These are phyloP conservation scores for Caenorhabditis sp. DNA, from an alignment of 2,888 invertebrate genomes.

Conservation along the genomic window DNA sequence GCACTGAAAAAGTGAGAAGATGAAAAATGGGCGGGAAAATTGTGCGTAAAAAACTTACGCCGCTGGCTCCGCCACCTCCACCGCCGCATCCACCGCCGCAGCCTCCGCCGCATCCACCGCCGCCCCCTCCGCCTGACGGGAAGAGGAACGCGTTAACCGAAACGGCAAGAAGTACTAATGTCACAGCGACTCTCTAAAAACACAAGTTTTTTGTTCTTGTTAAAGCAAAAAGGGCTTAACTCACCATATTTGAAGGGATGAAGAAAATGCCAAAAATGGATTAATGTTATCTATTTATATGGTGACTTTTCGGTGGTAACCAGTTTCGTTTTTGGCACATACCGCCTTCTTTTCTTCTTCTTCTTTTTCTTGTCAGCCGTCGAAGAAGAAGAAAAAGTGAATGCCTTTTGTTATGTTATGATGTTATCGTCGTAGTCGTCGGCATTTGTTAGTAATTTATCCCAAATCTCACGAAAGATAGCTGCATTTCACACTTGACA, in stretches of 20 bases:
- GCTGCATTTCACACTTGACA: too few species aligned
- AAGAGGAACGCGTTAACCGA: slow-evolving; percentile 43
- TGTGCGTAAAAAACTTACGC: not conserved
- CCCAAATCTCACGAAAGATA: too few species aligned
- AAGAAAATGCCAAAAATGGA: not conserved
- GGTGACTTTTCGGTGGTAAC: not conserved
- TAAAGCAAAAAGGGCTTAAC: not conserved
- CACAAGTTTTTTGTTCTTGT: too few species aligned
- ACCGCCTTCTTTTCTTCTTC: not conserved
- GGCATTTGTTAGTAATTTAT: too few species aligned
- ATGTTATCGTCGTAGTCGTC: too few species aligned
- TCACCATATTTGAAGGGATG: not conserved
- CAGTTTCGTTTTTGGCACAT: not conserved
- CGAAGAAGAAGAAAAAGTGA: too few species aligned
- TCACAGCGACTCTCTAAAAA: slow-evolving; percentile 29
- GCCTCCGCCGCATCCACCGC: slow-evolving; percentile 40
- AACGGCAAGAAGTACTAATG: slow-evolving; percentile 14
- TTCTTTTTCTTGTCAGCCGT: too few species aligned
- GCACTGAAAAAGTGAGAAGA: not conserved
- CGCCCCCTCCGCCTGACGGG: slow-evolving; percentile 44
- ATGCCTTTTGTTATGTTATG: too few species aligned
- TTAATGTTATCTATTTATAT: not conserved
- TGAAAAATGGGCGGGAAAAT: not conserved
- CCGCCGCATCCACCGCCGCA: slow-evolving; percentile 41
- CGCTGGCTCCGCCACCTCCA: slow-evolving; percentile 40